Evolutionary conservation across 1,140 invertebrate genomes (phyloP).

Genomic region (Leptinotarsa lineolata): DNA sequence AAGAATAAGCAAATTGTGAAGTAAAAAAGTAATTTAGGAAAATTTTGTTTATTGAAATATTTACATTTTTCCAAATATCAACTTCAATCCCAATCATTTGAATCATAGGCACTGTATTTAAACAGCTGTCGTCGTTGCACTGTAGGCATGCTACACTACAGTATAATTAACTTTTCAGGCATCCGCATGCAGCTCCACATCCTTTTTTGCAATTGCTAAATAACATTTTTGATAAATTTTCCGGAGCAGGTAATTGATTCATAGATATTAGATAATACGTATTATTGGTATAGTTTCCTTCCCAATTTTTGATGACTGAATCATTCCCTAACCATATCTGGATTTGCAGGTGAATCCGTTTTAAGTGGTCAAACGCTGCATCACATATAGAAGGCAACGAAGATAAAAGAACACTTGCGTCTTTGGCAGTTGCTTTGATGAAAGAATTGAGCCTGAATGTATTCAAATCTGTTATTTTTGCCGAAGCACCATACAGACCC

Average conservation of each 20-base stretch:
- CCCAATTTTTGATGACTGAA: background rate
- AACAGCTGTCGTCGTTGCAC: slow-evolving; percentile 22
- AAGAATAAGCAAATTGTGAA: no score
- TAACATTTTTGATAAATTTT: slow-evolving; percentile 20
- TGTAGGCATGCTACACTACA: slow-evolving; percentile 16
- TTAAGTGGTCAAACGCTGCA: slow-evolving; percentile 15
- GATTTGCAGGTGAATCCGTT: slow-evolving; percentile 1
- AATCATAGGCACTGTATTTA: slow-evolving; percentile 17
- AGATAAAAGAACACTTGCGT: background rate
- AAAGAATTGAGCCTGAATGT: slow-evolving; percentile 25
- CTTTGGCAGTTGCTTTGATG: slow-evolving; percentile 24
- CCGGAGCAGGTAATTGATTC: slow-evolving; percentile 25
- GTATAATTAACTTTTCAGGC: background rate
- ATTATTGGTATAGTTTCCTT: slow-evolving; percentile 20
- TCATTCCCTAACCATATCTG: slow-evolving; percentile 9
- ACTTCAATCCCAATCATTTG: slow-evolving; percentile 10
- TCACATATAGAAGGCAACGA: background rate
- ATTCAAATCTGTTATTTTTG: slow-evolving; percentile 25
- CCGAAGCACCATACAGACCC: slow-evolving; percentile 17
- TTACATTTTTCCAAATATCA: no score
- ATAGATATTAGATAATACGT: slow-evolving; percentile 13
- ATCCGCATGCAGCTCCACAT: slow-evolving; percentile 12
- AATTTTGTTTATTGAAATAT: no score
- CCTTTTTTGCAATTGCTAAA: slow-evolving; percentile 29
- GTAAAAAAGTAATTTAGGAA: no score